Conservation (phyloP, 2,113 vertebrate species). For the Paracanthobrama guichenoti region DNA sequence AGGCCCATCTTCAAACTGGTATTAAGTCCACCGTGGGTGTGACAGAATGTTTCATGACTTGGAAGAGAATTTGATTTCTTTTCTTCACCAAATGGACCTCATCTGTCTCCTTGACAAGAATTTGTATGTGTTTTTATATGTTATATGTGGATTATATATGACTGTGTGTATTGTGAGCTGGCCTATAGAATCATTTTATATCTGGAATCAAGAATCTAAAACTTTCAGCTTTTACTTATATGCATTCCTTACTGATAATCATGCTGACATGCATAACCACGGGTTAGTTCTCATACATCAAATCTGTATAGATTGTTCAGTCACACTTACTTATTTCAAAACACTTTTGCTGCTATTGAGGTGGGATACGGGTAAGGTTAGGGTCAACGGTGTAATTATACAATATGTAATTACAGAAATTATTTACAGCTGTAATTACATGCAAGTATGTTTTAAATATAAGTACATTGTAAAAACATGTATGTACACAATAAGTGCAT, state of each 20-base stretch:
- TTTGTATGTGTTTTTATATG: not conserved
- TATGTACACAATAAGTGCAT: no score
- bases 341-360: no score
- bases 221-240: not conserved
- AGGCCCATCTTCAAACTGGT: not conserved
- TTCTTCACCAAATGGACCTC: conserved; percentile 47
- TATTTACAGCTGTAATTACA: no score
- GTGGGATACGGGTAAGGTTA: no score
- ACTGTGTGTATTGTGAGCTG: conserved; percentile 16
- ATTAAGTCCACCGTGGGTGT: not conserved
- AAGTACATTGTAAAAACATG: no score
- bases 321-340: no score
- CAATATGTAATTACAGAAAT: no score
- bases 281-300: not conserved
- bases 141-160: conserved; percentile 16
- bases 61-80: conserved; percentile 23
- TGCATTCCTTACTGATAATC: not conserved
- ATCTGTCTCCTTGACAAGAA: conserved; percentile 45
- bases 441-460: no score
- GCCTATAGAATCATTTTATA: conserved; percentile 4
- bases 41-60: not conserved
- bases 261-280: not conserved
- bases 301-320: not conserved
- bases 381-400: no score
- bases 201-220: conserved; percentile 3